Base-by-base conservation (phyloP, 2,888 invertebrate genomes). In the Scaptomyza caliginosa region DNA sequence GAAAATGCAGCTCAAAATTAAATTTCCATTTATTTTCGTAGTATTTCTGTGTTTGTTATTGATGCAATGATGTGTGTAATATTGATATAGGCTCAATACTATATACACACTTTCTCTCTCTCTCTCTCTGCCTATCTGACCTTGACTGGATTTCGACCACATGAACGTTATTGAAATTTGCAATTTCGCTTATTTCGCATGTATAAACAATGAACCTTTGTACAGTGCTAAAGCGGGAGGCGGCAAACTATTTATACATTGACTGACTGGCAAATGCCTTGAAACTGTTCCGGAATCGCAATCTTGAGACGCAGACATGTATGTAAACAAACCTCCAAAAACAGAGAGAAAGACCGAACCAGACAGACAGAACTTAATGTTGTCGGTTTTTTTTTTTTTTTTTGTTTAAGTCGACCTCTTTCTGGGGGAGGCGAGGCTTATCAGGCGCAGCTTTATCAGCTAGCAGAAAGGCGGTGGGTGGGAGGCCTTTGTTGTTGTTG, bases 301-400 rank as follows among this genome's bases (percentile, higher is more conserved):
- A 32, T 51, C 19, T 16, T 7, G 30, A 57, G 52, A 66, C 54
- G 21, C 30, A 26, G 32, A 30, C 32, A 63, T n/a, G 11, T 13
- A 42, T 75, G 79, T 79, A 79, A 79, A 86, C 73, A 79, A 83
- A 86, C 86, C 66, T 86, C 73, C 74, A 57, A 59, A 59, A 79
- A 57, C 55, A 46, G 42, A 26, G 26, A 40, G 51, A 46, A 40
- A 26, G 26, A 40, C 48, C n/a, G 23, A 42, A 56, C 17, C 11
- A 56, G 17, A 32, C 30, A 13, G 30, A 32, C 32, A 34, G 36
- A 50, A 51, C 16, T 32, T 13, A 13, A 36, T 58, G 34, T 26
- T 45, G 57, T 38, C 48, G 30, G 28, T 51, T 46, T 40, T 30
- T 13, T 7, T 13, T 32, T 32, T 32, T n/a, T n/a, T n/a, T n/a